phyloP scores from a whole-genome alignment of 2,113 vertebrate genomes.

The Electrona antarctica region DNA sequence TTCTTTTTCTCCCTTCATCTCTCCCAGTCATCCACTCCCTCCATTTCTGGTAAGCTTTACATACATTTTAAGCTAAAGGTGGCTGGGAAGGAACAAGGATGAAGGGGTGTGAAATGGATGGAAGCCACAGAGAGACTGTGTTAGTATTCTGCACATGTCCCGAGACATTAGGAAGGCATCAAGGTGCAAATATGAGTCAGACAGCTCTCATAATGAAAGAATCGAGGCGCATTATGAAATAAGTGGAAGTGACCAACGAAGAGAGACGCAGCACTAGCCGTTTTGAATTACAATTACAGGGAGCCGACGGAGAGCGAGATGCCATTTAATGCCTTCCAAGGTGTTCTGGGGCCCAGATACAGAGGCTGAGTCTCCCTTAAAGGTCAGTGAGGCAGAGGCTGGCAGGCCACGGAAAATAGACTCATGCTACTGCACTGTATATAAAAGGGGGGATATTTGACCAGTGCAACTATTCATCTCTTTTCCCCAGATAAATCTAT shows the following conservation, averaged over 20 bases:
- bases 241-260: slow-evolving; percentile 91
- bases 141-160: slow-evolving; percentile 85
- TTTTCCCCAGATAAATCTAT: slow-evolving; percentile 84
- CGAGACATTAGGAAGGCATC: slow-evolving; percentile 92
- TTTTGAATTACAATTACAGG: slow-evolving; percentile 91
- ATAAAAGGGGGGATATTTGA: slow-evolving; percentile 56
- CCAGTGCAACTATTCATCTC: slow-evolving; percentile 85
- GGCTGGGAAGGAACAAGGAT: slow-evolving; percentile 18
- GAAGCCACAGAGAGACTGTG: slow-evolving; percentile 63
- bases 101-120: slow-evolving; percentile 46
- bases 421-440: slow-evolving; percentile 35
- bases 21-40: slow-evolving; percentile 6
- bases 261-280: slow-evolving; percentile 85
- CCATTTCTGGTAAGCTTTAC: neutral
- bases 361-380: slow-evolving; percentile 82
- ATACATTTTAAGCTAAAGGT: slow-evolving; percentile 13
- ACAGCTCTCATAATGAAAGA: slow-evolving; percentile 95
- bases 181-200: slow-evolving; percentile 94
- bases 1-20: slow-evolving; percentile 18
- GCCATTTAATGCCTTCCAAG: slow-evolving; percentile 66
- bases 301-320: slow-evolving; percentile 42
- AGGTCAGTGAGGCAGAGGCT: slow-evolving; percentile 82
- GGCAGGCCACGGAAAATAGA: slow-evolving; percentile 74
- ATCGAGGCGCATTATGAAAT: slow-evolving; percentile 88
- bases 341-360: slow-evolving; percentile 74